Evolutionary conservation across 2,797 vertebrate species (phyloP).

Genomic region (Rousettus madagascariensis): DNA sequence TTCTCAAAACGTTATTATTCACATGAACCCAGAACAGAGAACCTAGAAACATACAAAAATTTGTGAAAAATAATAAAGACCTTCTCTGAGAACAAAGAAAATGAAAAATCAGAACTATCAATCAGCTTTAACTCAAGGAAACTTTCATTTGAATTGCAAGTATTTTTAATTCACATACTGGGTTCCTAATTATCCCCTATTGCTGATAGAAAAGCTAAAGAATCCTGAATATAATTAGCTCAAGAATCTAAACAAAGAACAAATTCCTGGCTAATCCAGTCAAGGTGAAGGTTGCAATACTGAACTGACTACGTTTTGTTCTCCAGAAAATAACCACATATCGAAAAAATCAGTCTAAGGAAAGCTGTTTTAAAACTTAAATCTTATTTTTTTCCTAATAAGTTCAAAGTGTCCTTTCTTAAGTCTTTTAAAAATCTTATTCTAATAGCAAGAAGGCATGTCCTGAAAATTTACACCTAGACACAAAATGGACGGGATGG

Average conservation of each 20-base stretch:
- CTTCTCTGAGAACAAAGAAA: constrained; percentile 21
- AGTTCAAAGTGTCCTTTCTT: too few relatives aligned
- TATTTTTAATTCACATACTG: not conserved
- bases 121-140: not conserved
- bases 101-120: not conserved
- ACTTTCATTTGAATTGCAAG: not conserved
- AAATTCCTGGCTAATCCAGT: not conserved
- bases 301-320: not conserved
- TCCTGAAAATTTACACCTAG: not conserved
- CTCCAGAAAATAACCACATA: not conserved
- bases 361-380: not conserved
- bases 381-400: not conserved
- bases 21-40: constrained; percentile 12
- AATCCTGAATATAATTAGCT: not conserved
- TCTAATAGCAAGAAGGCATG: not conserved
- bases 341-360: not conserved
- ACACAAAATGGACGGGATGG: not conserved
- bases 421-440: not conserved
- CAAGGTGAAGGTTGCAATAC: not conserved
- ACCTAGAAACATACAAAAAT: not conserved
- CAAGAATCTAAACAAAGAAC: not conserved
- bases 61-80: not conserved
- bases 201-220: not conserved
- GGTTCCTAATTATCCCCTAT: not conserved
- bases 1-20: constrained; percentile 25